These are phyloP conservation scores for Hucho hucho DNA, from an alignment of 2,113 vertebrate species.

Conservation along the genomic window DNA sequence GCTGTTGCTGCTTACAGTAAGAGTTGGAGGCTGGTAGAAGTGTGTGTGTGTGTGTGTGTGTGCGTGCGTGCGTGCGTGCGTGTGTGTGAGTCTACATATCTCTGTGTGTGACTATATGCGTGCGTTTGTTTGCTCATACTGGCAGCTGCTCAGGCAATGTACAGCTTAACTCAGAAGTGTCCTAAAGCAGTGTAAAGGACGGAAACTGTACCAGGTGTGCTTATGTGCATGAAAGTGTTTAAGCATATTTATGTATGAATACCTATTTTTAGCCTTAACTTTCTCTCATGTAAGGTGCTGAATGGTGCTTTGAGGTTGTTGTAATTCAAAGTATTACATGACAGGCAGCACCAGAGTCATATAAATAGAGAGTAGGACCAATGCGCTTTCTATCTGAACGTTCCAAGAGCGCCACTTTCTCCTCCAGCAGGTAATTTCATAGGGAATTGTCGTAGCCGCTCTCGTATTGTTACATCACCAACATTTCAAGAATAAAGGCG, in stretches of 20 bases:
- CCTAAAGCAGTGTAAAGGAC: conserved; percentile 19
- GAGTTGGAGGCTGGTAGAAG: conserved; percentile 19
- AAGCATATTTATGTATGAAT: background rate
- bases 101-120: conserved; percentile 6
- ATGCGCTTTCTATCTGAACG: too few relatives aligned
- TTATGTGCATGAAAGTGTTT: conserved; percentile 9
- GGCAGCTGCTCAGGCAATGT: conserved; percentile 40
- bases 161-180: conserved; percentile 4
- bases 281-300: background rate
- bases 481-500: too few relatives aligned
- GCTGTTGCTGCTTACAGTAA: conserved; percentile 5
- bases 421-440: too few relatives aligned
- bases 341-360: background rate
- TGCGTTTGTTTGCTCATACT: conserved; percentile 45
- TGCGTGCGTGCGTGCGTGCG: conserved; percentile 11
- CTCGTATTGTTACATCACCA: too few relatives aligned
- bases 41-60: conserved; percentile 14
- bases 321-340: background rate
- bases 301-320: background rate
- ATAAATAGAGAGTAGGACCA: too few relatives aligned
- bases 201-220: conserved; percentile 33
- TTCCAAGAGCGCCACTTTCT: too few relatives aligned
- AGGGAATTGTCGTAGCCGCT: too few relatives aligned
- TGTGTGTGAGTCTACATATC: background rate
- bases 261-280: background rate